These are phyloP conservation scores for Tylochromis polylepis DNA, from an alignment of 2,113 vertebrate species.

Conservation along the genomic window DNA sequence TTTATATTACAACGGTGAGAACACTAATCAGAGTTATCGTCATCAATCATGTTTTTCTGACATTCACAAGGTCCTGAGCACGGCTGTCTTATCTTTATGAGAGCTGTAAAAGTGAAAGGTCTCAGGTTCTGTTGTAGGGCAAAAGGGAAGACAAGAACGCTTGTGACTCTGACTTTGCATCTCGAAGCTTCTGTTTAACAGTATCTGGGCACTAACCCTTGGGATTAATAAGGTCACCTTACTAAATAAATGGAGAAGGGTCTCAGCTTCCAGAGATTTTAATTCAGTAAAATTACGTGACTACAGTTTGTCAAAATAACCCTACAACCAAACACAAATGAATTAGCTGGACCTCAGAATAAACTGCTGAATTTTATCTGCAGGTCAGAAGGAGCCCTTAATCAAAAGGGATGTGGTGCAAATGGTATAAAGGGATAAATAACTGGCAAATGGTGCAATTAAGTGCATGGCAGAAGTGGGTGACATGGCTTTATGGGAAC, in stretches of 20 bases:
- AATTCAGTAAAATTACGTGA: not conserved
- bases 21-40: not conserved
- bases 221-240: not conserved
- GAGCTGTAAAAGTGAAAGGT: not conserved
- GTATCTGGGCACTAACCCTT: not conserved
- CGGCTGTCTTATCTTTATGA: constrained; percentile 30
- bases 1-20: not conserved
- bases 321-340: not conserved
- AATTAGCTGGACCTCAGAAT: not conserved
- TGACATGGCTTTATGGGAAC: constrained; percentile 9
- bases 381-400: not conserved
- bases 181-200: not conserved
- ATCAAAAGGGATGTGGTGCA: not conserved
- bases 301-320: not conserved
- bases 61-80: not conserved
- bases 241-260: not conserved
- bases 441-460: not conserved
- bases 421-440: not conserved
- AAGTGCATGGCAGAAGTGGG: not conserved
- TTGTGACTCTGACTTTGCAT: not conserved
- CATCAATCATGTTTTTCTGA: not conserved
- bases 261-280: not conserved
- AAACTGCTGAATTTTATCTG: not conserved
- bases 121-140: not conserved
- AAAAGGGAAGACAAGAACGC: not conserved